Percentiles rank a stretch among this genome's conserved stretches.
Evolutionary conservation across 2,888 invertebrate species (phyloP).

Genomic region (Caenorhabditis sp.): DNA sequence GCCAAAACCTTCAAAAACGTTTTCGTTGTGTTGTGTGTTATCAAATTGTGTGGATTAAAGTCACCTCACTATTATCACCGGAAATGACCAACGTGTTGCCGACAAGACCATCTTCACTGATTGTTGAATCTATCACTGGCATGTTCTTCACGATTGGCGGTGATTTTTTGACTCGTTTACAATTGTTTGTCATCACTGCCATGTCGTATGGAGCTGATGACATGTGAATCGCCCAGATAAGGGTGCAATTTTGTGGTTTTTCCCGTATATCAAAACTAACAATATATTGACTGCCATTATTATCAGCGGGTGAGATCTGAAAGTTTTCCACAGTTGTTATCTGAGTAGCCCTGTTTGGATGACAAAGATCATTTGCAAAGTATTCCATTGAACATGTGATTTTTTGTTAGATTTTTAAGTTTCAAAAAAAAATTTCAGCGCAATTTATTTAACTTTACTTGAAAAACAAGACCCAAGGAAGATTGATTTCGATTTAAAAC

Average conservation of each 20-base stretch:
- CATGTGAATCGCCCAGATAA: slow-evolving; percentile 49
- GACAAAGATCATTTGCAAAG: not conserved
- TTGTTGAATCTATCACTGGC: slow-evolving; percentile 45
- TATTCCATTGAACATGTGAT: no score
- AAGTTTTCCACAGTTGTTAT: slow-evolving; percentile 1
- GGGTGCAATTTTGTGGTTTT: slow-evolving; percentile 32
- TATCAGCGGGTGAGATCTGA: slow-evolving; percentile 44
- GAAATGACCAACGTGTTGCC: slow-evolving; percentile 55
- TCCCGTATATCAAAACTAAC: slow-evolving; percentile 51
- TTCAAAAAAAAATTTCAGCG: no score
- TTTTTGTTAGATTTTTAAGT: not conserved
- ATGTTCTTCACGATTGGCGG: slow-evolving; percentile 50
- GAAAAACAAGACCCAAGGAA: no score
- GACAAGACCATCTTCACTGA: slow-evolving; percentile 38
- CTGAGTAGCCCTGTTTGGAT: not conserved
- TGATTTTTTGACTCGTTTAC: slow-evolving; percentile 52
- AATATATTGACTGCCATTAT: slow-evolving; percentile 47
- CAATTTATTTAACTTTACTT: no score
- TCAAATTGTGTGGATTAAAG: not conserved
- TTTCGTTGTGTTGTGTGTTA: slow-evolving; percentile 5
- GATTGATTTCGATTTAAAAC: not conserved
- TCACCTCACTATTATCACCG: slow-evolving; percentile 40
- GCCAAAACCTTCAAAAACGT: slow-evolving; percentile 45
- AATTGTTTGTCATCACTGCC: slow-evolving; percentile 59
- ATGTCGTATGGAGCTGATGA: slow-evolving; percentile 57